Base-by-base conservation (phyloP, 2,797 vertebrate genomes). In the Australoheros facetus region DNA sequence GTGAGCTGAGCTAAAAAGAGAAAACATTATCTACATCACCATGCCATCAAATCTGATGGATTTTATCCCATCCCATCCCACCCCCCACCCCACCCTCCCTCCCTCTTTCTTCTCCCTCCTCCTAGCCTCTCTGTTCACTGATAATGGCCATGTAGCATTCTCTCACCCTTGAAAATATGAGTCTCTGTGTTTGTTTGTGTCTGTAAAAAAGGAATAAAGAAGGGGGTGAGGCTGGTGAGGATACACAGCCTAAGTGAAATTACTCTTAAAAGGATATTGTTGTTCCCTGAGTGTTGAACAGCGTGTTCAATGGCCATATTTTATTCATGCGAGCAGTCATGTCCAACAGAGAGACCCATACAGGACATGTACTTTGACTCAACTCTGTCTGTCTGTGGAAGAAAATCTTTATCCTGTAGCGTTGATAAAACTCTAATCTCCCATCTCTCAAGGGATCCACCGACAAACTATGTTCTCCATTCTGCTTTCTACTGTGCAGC, bases 1-100 rank as follows among this genome's bases (percentile, higher is more conserved):
- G 86, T 83, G 87, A 89, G 91, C 90, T 66, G 87, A 88, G 83
- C 90, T 90, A 90, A 91, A 92, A 90, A 93, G 89, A 92, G 85
- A 92, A 91, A 94, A 93, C 92, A 94, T 94, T 91, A 95, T 92
- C 94, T 95, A 92, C 91, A 94, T 94, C 93, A 94, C 89, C 92
- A 93, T 93, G 92, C 93, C 90, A 94, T 95, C 92, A 93, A 94
- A 94, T 93, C 91, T 93, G 92, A 95, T 94, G 90, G 91, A 92
- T 92, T 93, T 93, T 87, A 87, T 85, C 88, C 86, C 85, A 77
- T 73, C 80, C 85, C 79, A 51, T 48, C 42, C 79, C 80, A 34
- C 8, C 26, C 26, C 7, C 56, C 48, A 58, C 30, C 37, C 39
- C 70, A 30, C 45, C 75, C 73, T 39, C 73, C 57, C 54, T 42